phyloP scores from a whole-genome alignment of 2,113 vertebrate genomes.

The Entomyzon cyanotis region DNA sequence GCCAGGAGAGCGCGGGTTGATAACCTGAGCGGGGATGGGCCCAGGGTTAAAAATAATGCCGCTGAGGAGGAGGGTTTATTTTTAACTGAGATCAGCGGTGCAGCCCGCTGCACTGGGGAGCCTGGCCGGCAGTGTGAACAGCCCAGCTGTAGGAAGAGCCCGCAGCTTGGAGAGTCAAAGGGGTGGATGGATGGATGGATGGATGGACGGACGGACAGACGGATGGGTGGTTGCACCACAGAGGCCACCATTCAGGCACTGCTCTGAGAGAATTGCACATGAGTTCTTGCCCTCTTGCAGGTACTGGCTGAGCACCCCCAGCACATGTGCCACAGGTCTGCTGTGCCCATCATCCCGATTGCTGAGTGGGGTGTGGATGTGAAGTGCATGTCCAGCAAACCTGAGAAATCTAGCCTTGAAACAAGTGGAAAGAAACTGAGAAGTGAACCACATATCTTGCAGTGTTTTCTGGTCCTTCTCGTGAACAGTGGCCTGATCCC shows the following conservation, averaged over 20 bases:
- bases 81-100: not conserved
- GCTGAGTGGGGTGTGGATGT: accelerated
- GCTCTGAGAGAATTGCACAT: not conserved
- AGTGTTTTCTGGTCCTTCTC: not conserved
- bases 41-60: not conserved
- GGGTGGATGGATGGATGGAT: no score
- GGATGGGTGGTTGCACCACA: accelerated
- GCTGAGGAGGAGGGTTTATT: not conserved
- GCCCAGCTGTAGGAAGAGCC: not conserved
- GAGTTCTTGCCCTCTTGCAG: no score
- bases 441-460: not conserved
- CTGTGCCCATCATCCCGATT: not conserved
- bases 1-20: not conserved
- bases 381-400: not conserved
- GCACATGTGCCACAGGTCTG: not conserved
- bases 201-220: no score
- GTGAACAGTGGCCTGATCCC: accelerated
- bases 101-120: no score
- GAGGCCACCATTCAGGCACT: not conserved
- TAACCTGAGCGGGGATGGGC: not conserved
- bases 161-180: accelerated
- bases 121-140: not conserved
- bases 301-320: accelerated
- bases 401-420: not conserved
- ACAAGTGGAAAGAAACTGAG: not conserved